Conservation (phyloP, 2,113 vertebrate species). For the Drymodes brunneopygia region DNA sequence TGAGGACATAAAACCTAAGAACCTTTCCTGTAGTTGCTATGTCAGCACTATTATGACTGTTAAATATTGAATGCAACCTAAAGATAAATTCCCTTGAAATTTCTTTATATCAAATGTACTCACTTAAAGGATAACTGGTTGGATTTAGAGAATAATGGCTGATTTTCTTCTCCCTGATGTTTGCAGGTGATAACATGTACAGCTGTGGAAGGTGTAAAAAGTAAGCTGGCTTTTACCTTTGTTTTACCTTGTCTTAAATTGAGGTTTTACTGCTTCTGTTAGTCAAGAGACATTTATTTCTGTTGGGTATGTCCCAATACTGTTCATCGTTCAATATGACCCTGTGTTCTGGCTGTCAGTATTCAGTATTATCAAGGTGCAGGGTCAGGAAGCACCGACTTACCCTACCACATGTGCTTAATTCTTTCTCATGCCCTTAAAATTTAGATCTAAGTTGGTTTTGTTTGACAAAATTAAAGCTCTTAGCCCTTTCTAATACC, state of each 20-base stretch:
- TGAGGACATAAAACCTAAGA: background rate
- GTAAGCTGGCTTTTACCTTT: slow-evolving; percentile 76
- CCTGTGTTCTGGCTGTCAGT: background rate
- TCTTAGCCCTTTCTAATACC: background rate
- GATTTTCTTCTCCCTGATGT: background rate
- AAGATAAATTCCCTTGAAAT: background rate
- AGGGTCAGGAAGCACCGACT: background rate
- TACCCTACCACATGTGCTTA: background rate
- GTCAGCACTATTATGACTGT: background rate
- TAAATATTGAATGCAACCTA: background rate
- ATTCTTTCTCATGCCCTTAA: background rate
- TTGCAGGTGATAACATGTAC: slow-evolving; percentile 98
- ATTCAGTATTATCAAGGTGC: background rate
- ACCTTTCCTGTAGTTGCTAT: background rate
- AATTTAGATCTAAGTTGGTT: background rate
- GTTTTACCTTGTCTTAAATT: background rate
- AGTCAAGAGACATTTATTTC: background rate
- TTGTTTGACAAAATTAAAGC: background rate
- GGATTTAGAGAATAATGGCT: background rate
- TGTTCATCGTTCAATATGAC: background rate
- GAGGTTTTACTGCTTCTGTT: background rate
- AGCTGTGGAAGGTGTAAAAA: slow-evolving; percentile 99
- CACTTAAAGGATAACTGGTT: background rate
- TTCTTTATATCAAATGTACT: background rate
- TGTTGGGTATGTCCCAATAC: background rate